phyloP scores from a whole-genome alignment of 2,797 vertebrate genomes.

The Acanthornis magna region DNA sequence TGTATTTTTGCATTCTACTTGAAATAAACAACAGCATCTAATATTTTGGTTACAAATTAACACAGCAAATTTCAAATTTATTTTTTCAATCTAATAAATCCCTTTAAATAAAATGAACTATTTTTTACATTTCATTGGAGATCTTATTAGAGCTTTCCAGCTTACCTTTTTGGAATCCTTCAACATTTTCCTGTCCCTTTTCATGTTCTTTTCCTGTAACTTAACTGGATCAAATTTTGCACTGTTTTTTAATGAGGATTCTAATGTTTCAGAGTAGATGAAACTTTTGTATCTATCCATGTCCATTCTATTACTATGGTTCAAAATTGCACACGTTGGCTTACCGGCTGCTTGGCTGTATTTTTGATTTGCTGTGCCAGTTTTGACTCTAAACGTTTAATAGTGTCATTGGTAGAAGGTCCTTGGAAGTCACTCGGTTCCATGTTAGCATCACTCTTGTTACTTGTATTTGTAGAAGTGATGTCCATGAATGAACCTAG shows the following conservation, averaged over 20 bases:
- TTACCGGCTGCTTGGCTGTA: constrained; percentile 78
- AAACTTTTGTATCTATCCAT: neutral
- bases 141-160: neutral
- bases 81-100: neutral
- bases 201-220: neutral
- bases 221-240: neutral
- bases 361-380: constrained; percentile 85
- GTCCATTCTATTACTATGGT: neutral
- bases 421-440: constrained; percentile 89
- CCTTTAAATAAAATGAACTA: neutral
- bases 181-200: neutral
- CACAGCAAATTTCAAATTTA: neutral
- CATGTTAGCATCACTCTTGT: constrained; percentile 90
- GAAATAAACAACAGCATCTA: neutral
- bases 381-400: constrained; percentile 92
- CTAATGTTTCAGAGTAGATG: neutral
- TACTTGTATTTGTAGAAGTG: constrained; percentile 90
- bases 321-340: neutral
- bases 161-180: neutral
- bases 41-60: neutral
- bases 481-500: constrained; percentile 91
- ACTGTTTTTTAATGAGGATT: neutral
- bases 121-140: neutral
- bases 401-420: constrained; percentile 92
- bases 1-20: neutral